Evolutionary conservation across 2,113 vertebrate genomes (phyloP).

Genomic region (Aptenodytes patagonicus): DNA sequence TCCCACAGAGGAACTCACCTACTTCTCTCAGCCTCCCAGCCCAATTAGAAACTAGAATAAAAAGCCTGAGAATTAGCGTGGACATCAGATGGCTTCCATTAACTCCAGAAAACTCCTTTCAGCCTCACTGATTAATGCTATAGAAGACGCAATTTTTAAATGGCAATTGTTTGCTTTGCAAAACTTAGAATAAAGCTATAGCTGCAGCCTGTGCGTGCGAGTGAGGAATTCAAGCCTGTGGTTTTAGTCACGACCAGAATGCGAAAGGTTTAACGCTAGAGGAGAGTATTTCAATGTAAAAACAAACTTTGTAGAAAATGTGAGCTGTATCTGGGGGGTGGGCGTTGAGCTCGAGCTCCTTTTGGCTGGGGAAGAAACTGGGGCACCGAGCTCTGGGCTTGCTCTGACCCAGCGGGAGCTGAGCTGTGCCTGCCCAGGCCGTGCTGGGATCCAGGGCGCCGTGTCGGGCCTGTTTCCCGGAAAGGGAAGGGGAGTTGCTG

Average conservation of each 20-base stretch:
- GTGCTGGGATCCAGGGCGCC: neutral
- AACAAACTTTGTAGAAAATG: neutral
- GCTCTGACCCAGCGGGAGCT: neutral
- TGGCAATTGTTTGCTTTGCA: slow-evolving; percentile 25
- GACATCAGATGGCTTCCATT: slow-evolving; percentile 62
- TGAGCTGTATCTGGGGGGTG: neutral
- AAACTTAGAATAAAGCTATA: neutral
- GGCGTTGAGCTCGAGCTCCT: neutral
- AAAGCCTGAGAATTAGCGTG: slow-evolving; percentile 42
- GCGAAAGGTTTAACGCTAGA: neutral
- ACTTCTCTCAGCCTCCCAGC: slow-evolving; percentile 2
- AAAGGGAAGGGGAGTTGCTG: neutral
- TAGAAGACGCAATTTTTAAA: neutral
- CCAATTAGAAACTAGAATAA: slow-evolving; percentile 32
- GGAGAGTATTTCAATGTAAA: neutral
- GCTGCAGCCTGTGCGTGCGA: neutral
- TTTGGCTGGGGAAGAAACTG: neutral
- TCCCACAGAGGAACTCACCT: neutral
- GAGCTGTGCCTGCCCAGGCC: neutral
- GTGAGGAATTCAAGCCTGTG: neutral
- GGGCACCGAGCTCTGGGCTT: neutral
- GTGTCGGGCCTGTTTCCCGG: neutral
- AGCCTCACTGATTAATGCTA: neutral
- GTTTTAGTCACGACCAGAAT: neutral
- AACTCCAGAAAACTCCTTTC: slow-evolving; percentile 9